Percentiles rank a stretch among this genome's conserved stretches.
These are phyloP conservation scores for Cyphomyrmex costatus DNA, from an alignment of 1,140 invertebrate species.

Conservation along the genomic window DNA sequence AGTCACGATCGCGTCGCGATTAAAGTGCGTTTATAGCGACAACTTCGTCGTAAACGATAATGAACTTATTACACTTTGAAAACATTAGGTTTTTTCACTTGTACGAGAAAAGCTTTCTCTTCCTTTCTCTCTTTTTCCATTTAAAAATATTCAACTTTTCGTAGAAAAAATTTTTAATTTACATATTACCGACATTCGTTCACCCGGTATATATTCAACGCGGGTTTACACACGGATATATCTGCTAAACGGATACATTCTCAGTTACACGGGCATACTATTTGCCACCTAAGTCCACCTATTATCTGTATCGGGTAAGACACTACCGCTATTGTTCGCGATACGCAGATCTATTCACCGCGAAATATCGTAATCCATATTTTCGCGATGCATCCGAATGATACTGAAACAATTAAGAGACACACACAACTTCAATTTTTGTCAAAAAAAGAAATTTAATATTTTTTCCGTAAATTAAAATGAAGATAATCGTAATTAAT, in stretches of 20 bases:
- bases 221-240: conserved; percentile 54
- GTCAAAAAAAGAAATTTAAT: not conserved
- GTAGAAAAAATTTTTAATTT: not conserved
- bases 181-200: not conserved
- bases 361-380: conserved; percentile 38
- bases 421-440: not conserved
- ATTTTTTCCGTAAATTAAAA: not conserved
- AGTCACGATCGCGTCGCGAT: not conserved
- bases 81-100: not conserved
- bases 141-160: not conserved
- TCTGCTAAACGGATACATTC: conserved; percentile 73
- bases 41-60: not conserved
- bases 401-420: not conserved
- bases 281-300: conserved; percentile 69
- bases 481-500: not conserved
- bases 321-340: conserved; percentile 75
- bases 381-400: conserved; percentile 32
- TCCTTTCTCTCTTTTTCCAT: not conserved
- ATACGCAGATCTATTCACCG: conserved; percentile 47
- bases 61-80: not conserved
- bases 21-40: not conserved
- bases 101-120: not conserved
- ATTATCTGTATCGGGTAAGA: conserved; percentile 66
- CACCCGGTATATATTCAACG: conserved; percentile 73
- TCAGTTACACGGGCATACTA: conserved; percentile 51